Evolutionary conservation across 2,888 invertebrate genomes (phyloP).

Genomic region (Erpobdella octoculata): DNA sequence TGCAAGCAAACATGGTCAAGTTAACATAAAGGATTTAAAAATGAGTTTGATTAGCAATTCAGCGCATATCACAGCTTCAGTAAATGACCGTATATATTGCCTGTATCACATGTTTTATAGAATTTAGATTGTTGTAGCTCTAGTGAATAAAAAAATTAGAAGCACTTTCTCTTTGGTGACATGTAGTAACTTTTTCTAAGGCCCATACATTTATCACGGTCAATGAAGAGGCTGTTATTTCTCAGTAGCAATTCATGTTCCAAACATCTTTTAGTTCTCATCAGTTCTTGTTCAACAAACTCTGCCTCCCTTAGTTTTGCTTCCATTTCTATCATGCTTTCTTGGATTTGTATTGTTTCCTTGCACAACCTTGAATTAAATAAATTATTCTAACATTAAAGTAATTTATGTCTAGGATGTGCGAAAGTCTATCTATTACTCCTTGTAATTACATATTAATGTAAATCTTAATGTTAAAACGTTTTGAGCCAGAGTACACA

Average conservation of each 20-base stretch:
- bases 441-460: background rate
- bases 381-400: background rate
- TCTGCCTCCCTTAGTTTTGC: conserved; percentile 26
- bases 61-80: background rate
- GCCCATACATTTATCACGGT: conserved; percentile 28
- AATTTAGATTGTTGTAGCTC: background rate
- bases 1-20: too few species aligned
- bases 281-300: conserved; percentile 12
- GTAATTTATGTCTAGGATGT: background rate
- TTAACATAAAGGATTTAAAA: too few species aligned
- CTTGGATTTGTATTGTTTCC: conserved; percentile 15
- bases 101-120: background rate
- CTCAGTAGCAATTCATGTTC: conserved; percentile 24
- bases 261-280: conserved; percentile 17
- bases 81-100: background rate
- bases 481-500: background rate
- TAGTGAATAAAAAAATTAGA: conserved; percentile 1
- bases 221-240: conserved; percentile 27
- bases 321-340: conserved; percentile 12
- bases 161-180: conserved; percentile 12
- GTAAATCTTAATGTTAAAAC: too few species aligned
- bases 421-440: background rate
- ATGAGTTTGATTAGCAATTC: too few species aligned
- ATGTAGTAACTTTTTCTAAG: conserved; percentile 24
- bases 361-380: conserved; percentile 12